Percentiles rank a stretch among this genome's conserved stretches.
Conservation (phyloP, 2,113 vertebrate genomes). For the Oceanodroma tethys region DNA sequence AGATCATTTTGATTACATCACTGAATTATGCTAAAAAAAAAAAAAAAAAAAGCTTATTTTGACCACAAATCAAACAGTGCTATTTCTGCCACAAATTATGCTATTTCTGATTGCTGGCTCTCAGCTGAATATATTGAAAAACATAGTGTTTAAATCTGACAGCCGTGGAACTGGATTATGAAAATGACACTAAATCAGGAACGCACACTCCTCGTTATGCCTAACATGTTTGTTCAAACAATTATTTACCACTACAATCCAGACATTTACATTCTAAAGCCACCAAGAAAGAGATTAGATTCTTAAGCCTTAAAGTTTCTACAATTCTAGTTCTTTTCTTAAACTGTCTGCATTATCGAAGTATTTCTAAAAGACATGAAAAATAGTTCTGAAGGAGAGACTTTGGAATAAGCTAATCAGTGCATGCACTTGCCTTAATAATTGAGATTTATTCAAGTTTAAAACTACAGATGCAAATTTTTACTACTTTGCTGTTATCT, state of each 20-base stretch:
- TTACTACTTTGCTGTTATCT: not conserved
- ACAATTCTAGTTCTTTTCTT: not conserved
- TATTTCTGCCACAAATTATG: not conserved
- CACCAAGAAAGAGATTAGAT: not conserved
- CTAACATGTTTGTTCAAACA: not conserved
- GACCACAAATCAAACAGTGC: not conserved
- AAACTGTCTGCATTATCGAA: not conserved
- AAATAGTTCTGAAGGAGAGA: not conserved
- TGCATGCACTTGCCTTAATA: not conserved
- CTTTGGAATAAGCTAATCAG: not conserved
- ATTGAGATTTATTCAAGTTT: not conserved
- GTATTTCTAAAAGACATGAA: not conserved
- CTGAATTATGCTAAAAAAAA: not conserved
- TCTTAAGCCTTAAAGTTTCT: not conserved
- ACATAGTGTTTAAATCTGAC: not conserved
- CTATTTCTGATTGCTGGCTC: not conserved
- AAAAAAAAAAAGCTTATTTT: not conserved
- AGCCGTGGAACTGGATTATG: not conserved
- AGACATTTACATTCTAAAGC: not conserved
- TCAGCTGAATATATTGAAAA: not conserved
- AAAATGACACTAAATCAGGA: not conserved
- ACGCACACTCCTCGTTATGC: not conserved
- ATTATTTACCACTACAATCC: not conserved
- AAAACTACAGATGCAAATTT: not conserved
- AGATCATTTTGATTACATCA: not conserved